phyloP scores from a whole-genome alignment of 2,797 vertebrate genomes.

The Sebastes flavidus region DNA sequence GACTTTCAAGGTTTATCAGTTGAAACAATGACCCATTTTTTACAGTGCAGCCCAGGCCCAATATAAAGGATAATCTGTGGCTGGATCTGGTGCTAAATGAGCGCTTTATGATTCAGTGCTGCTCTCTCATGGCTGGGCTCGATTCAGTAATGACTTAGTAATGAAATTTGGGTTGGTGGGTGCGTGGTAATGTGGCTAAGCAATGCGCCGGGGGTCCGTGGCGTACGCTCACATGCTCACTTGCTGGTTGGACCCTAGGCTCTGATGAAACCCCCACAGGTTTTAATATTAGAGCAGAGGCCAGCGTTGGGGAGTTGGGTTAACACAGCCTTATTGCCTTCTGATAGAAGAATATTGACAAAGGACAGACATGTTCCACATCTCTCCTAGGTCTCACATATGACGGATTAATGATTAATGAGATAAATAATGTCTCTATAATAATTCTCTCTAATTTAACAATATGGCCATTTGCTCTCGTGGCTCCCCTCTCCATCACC shows the following conservation, averaged over 20 bases:
- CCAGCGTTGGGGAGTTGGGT: constrained; percentile 42
- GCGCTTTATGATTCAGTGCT: constrained; percentile 81
- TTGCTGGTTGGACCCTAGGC: constrained; percentile 76
- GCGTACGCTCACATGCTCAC: constrained; percentile 78
- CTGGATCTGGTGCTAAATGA: constrained; percentile 80
- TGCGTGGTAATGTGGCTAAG: constrained; percentile 85
- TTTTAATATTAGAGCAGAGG: constrained; percentile 79
- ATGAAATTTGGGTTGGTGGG: constrained; percentile 83
- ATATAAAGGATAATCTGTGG: constrained; percentile 77
- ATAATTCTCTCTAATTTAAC: constrained; percentile 82
- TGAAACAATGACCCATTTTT: constrained; percentile 27
- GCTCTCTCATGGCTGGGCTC: constrained; percentile 66
- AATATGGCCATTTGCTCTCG: constrained; percentile 56
- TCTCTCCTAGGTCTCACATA: constrained; percentile 53
- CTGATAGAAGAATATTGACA: constrained; percentile 84
- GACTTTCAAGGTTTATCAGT: neutral
- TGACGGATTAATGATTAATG: constrained; percentile 80
- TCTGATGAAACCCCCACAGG: constrained; percentile 81
- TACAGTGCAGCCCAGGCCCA: constrained; percentile 46
- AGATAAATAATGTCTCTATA: constrained; percentile 81
- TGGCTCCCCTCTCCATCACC: constrained; percentile 18
- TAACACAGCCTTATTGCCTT: constrained; percentile 80
- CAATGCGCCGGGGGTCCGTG: constrained; percentile 72
- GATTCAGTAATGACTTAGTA: constrained; percentile 85
- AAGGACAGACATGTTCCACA: constrained; percentile 74